phyloP scores from a whole-genome alignment of 1,140 invertebrate genomes.

The Lucilia cuprina region DNA sequence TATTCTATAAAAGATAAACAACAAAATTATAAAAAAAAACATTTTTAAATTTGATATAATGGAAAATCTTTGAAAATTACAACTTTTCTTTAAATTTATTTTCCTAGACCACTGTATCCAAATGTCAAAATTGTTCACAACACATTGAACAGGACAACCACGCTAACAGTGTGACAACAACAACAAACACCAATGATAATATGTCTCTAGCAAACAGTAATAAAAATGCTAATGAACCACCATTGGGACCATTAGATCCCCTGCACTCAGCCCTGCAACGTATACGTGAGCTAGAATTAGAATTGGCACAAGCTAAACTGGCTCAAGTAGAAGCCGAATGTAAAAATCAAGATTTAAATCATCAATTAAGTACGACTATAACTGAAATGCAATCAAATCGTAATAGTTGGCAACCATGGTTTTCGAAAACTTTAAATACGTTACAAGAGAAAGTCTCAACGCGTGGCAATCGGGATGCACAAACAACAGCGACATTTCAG shows the following conservation, averaged over 20 bases:
- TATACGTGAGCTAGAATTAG: constrained; percentile 90
- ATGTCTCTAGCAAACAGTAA: constrained; percentile 19
- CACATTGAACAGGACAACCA: constrained; percentile 54
- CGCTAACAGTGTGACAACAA: constrained; percentile 56
- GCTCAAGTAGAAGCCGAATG: constrained; percentile 97
- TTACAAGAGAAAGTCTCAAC: constrained; percentile 60
- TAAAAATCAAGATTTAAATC: constrained; percentile 94
- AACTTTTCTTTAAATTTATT: neutral
- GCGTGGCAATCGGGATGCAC: constrained; percentile 49
- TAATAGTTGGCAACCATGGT: constrained; percentile 84
- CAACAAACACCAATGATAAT: constrained; percentile 51
- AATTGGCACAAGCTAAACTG: constrained; percentile 95
- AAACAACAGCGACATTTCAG: constrained; percentile 55
- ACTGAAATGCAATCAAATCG: constrained; percentile 76
- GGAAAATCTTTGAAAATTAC: too few relatives aligned
- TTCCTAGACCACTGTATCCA: constrained; percentile 66
- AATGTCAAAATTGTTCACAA: constrained; percentile 66
- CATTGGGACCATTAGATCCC: constrained; percentile 59
- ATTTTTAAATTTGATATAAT: too few relatives aligned
- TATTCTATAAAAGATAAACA: too few relatives aligned
- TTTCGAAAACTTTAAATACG: constrained; percentile 78
- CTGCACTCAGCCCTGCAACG: constrained; percentile 66
- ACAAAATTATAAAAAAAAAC: too few relatives aligned
- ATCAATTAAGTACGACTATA: constrained; percentile 84
- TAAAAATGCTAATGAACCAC: constrained; percentile 48